Conservation (phyloP, 2,888 invertebrate genomes). For the Pammene aurita region DNA sequence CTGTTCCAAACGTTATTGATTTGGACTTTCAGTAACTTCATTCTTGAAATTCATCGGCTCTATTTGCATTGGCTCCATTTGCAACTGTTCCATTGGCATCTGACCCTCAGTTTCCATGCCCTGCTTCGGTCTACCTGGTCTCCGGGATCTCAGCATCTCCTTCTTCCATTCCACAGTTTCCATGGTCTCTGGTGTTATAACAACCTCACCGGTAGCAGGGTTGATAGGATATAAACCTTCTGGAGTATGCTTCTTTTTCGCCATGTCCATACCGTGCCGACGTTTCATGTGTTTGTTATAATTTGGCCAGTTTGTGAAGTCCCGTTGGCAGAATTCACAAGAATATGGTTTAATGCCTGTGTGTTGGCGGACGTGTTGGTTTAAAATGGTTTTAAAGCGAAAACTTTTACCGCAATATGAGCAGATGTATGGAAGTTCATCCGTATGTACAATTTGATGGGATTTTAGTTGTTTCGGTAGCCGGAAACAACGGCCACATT, state of each 20-base stretch:
- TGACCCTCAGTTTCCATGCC: not conserved
- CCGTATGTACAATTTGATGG: conserved; percentile 88
- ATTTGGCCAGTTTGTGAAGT: conserved; percentile 90
- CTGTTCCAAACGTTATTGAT: conserved; percentile 11
- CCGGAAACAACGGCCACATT: conserved; percentile 61
- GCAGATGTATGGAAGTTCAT: conserved; percentile 87
- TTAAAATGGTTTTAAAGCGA: conserved; percentile 86
- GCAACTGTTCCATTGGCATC: not conserved
- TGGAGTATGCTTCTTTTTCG: conserved; percentile 58
- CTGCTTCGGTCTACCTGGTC: conserved; percentile 48
- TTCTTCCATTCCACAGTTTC: conserved; percentile 63
- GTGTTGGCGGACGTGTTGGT: conserved; percentile 87
- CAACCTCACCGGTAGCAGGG: conserved; percentile 55
- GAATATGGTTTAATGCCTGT: conserved; percentile 87
- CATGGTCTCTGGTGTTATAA: conserved; percentile 54
- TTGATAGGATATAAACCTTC: conserved; percentile 64
- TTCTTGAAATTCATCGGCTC: conserved; percentile 27
- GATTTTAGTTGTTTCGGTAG: conserved; percentile 75
- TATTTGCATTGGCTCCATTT: conserved; percentile 3
- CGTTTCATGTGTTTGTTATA: conserved; percentile 91
- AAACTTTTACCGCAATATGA: conserved; percentile 87
- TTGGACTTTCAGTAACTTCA: conserved; percentile 23
- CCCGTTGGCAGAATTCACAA: conserved; percentile 85
- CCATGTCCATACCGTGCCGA: conserved; percentile 81
- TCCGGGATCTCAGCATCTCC: conserved; percentile 51